Base-by-base conservation (phyloP, 2,888 invertebrate genomes). In the Agrochola circellaris region DNA sequence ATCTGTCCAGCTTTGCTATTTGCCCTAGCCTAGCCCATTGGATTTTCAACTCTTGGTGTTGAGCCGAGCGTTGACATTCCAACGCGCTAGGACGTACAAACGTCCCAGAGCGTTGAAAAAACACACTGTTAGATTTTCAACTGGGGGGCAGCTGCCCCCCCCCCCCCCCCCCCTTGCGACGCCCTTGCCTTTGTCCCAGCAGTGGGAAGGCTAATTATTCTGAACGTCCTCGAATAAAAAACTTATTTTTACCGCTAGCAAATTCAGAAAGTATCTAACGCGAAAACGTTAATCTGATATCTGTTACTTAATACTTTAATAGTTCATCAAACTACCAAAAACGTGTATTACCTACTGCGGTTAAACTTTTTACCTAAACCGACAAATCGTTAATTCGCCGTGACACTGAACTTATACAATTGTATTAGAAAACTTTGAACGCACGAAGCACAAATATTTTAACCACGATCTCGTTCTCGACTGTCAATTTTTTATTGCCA, bases 341-440 rank as follows among this genome's bases (percentile, higher is more conserved):
- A 81, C 34, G 6, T 30, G 45, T 73, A 15, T 9, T 54, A 80
- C 61, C 45, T 60, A 30, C 45, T 8, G 34, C 7, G 15, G n/a
- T 38, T 15, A 26, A 66, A 56, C 30, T 9, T 79, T 74, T 79
- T 54, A 48, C 15, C 0, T 23, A 54, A 60, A 56, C 74, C 64
- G 73, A 73, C 26, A 71, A 85, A 78, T 77, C 42, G 42, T 48
- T 70, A 73, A 86, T 72, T 60, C 17, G 42, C 72, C 75, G 51
- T 81, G 61, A 73, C 77, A 75, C 15, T 42, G 26, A 77, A 72
- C 68, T 58, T 62, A 13, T 17, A 73, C 58, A 73, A 75, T 79
- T 45, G 45, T 42, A 67, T 54, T 42, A 13, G 48, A 1, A 23
- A 77, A 60, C 15, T 64, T 65, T 54, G 8, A 17, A 60, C 67